Base-by-base conservation (phyloP, 2,797 vertebrate species). In the Phoeniculus purpureus region DNA sequence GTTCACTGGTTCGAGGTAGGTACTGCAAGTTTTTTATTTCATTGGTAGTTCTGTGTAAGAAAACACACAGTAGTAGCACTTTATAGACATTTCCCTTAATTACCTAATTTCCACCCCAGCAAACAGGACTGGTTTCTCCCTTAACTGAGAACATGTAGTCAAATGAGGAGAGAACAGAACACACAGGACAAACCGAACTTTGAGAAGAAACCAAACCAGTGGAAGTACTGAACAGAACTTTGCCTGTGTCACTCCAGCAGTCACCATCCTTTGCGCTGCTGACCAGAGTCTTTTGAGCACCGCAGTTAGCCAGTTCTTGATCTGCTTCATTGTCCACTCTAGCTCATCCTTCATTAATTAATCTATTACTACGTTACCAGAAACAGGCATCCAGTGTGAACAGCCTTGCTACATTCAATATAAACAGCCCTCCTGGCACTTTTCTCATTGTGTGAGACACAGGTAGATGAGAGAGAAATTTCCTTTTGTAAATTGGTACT, bases 11-110 rank as follows among this genome's bases (percentile, higher is more conserved):
- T 97, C 99, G 98, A 97, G 99, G 99, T 98, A 99, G 98, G 93
- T 99, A 99, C 98, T 99, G 99, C 92, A 99, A 97, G 97, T 99
- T 99, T 98, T 99, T 99, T 82, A 99, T 99, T 98, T 99, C 99
- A 97, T 99, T 99, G 98, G 98, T 99, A 95, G 99, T 99, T 98
- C 99, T 99, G 96, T 27, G 8, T 48, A 77, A 84, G n/a, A 62
- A 91, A 74, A 90, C 10, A 11, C 13, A 76, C 13, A 68, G 1
- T 16, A 65, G 58, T 48, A 66, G 22, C 5, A 7, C 71, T 15
- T 59, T 15, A 61, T 0, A 61, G 18, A 84, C 56, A 50, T 50
- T 37, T n/a, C 11, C 71, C 37, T 58, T 29, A 34, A 40, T 50
- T 58, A 56, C 2, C 15, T 13, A 0, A 56, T 21, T 54, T 76